Base-by-base conservation (phyloP, 2,797 vertebrate genomes). In the Rhinichthys osculus region DNA sequence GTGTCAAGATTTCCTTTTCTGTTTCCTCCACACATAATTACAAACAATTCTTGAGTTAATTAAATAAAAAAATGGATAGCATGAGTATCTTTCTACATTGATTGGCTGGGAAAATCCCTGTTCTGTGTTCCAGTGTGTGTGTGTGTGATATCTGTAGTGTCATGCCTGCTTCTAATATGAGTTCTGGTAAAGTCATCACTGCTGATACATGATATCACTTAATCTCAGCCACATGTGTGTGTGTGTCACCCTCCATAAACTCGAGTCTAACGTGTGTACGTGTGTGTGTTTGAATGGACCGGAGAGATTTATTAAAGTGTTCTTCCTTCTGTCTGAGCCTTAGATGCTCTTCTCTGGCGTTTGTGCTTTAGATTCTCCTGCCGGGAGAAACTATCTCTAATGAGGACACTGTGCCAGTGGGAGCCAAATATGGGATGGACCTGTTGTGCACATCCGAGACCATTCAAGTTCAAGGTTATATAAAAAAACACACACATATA, bases 121-220 rank as follows among this genome's bases (percentile, higher is more conserved):
- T 35, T 77, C 23, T 69, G 35, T 81, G 83, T 81, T 14, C 23
- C 8, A 40, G 78, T 85, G 78, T 81, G 67, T 85, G 83, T 74
- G 77, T 81, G 57, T 78, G 78, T 66, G 62, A 78, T 84, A 78
- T 81, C 42, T 73, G 62, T 78, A 81, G 74, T 87, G 82, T 84
- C 84, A 87, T 85, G 52, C 81, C 69, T 72, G 82, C 83, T 73
- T 59, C 89, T 80, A 85, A 89, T 85, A 88, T 89, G 76, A 88
- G 81, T 85, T 86, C 89, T 90, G 89, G 85, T 88, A 89, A 78
- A 90, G 74, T 79, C 86, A 89, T 89, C 87, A 89, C 44, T 85
- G 66, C 50, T 70, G 80, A 89, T 85, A 88, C 82, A 85, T 83
- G 86, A 88, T 87, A 86, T 86, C 83, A 83, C 80, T 85, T 82